Evolutionary conservation across 2,113 vertebrate species (phyloP).

Genomic region (Pituophis catenifer): DNA sequence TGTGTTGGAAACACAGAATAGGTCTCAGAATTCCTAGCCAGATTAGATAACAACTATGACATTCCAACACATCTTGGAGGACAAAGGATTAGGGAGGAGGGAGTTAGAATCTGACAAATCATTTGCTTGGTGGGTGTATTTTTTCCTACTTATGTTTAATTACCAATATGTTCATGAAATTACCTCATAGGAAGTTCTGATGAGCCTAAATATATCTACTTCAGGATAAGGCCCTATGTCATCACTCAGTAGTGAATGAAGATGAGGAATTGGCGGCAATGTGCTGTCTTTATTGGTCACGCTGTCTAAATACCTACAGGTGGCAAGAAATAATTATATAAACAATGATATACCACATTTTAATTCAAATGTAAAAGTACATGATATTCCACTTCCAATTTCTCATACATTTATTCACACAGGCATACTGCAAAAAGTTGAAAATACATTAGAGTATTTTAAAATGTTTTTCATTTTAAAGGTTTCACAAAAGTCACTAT

Average conservation of each 20-base stretch:
- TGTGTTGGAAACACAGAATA: neutral
- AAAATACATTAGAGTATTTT: neutral
- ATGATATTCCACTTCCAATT: neutral
- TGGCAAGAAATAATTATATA: neutral
- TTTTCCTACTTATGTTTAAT: neutral
- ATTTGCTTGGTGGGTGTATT: neutral
- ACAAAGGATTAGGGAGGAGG: neutral
- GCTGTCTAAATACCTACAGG: conserved; percentile 89
- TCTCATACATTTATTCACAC: neutral
- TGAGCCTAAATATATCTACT: conserved; percentile 96
- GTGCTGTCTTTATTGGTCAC: conserved; percentile 98
- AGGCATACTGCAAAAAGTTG: neutral
- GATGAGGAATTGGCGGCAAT: conserved; percentile 93
- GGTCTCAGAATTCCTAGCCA: neutral
- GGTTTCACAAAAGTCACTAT: neutral
- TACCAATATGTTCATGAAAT: neutral
- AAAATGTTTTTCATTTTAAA: neutral
- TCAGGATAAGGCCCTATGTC: conserved; percentile 91
- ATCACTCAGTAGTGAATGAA: conserved; percentile 93
- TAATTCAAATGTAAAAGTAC: neutral
- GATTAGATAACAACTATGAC: neutral
- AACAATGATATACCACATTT: neutral
- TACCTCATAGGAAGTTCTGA: conserved; percentile 93
- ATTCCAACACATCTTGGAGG: neutral
- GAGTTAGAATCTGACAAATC: neutral